Conservation (phyloP, 1,140 invertebrate genomes). For the Chelonus insularis region DNA sequence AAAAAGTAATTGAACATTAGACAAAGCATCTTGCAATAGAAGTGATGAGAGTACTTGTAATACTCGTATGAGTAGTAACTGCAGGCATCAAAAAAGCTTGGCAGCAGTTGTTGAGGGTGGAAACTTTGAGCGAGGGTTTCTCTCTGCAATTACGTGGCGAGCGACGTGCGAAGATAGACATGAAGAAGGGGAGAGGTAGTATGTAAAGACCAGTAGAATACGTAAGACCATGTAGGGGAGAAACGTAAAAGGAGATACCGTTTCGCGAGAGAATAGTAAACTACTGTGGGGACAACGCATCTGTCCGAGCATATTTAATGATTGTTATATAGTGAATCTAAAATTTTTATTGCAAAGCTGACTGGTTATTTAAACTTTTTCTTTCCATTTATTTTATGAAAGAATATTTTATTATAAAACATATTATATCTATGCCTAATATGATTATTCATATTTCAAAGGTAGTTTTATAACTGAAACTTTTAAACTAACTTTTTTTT, state of each 20-base stretch:
- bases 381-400: no score
- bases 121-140: slow-evolving; percentile 23
- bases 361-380: no score
- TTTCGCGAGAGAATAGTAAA: slow-evolving; percentile 51
- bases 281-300: slow-evolving; percentile 57
- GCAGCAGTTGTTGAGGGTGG: slow-evolving; percentile 17
- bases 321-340: slow-evolving; percentile 21
- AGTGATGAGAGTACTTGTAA: not conserved
- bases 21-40: not conserved
- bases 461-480: not conserved
- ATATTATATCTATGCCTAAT: no score
- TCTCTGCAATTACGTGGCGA: slow-evolving; percentile 49
- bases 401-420: no score
- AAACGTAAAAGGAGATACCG: slow-evolving; percentile 3
- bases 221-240: slow-evolving; percentile 25
- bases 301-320: slow-evolving; percentile 59
- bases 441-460: no score
- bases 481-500: not conserved
- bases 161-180: slow-evolving; percentile 28
- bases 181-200: slow-evolving; percentile 30
- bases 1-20: not conserved
- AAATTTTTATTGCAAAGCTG: not conserved
- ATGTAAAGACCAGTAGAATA: slow-evolving; percentile 30
- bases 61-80: slow-evolving; percentile 3
- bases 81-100: slow-evolving; percentile 13